Conservation (phyloP, 2,888 invertebrate genomes). For the Notodonta dromedarius region DNA sequence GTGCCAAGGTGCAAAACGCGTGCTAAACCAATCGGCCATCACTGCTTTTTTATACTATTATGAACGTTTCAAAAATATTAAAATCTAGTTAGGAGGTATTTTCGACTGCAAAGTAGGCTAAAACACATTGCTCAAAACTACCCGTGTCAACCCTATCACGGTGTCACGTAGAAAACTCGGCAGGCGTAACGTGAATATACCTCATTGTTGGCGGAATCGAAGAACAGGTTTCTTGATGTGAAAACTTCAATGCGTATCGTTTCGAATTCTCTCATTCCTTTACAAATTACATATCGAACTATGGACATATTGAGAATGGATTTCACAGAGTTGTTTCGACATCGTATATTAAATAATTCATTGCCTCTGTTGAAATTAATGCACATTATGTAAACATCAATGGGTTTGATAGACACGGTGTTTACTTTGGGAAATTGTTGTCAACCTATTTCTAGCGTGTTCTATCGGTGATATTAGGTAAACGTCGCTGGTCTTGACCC, state of each 20-base stretch:
- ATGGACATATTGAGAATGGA: neutral
- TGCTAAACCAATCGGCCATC: no score
- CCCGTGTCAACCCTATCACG: neutral
- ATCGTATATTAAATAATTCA: constrained; percentile 1
- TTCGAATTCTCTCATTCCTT: constrained; percentile 18
- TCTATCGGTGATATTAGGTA: constrained; percentile 15
- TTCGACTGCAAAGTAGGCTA: neutral
- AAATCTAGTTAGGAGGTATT: neutral
- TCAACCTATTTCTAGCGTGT: constrained; percentile 20
- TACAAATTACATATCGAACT: constrained; percentile 17
- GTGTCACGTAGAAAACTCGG: constrained; percentile 33
- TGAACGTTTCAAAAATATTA: no score
- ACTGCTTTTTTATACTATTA: no score
- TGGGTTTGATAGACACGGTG: constrained; percentile 15
- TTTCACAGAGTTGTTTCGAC: neutral
- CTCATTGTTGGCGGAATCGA: constrained; percentile 25
- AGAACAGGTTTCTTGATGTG: constrained; percentile 31
- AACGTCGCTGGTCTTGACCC: constrained; percentile 38
- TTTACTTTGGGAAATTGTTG: constrained; percentile 23
- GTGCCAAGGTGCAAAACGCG: no score
- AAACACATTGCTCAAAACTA: constrained; percentile 4
- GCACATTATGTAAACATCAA: constrained; percentile 13
- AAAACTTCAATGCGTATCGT: constrained; percentile 17
- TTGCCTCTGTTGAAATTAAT: constrained; percentile 3
- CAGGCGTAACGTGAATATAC: constrained; percentile 36